Evolutionary conservation across 2,888 invertebrate species (phyloP).

Genomic region (Griposia aprilina): DNA sequence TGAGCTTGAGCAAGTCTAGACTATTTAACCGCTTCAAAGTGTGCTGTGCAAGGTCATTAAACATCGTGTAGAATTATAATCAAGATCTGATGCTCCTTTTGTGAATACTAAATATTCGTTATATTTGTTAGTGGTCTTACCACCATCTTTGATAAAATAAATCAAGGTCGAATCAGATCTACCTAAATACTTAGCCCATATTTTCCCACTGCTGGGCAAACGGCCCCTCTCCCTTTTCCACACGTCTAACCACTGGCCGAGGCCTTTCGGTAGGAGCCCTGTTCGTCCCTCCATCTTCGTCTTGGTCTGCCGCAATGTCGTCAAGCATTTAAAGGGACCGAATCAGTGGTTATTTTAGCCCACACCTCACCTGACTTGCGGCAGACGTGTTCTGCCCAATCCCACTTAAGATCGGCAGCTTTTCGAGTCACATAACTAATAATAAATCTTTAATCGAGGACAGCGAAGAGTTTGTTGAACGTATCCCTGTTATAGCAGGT

Average conservation of each 20-base stretch:
- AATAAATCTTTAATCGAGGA: not conserved
- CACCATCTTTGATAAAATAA: not conserved
- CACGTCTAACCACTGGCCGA: not conserved
- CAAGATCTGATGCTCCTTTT: not conserved
- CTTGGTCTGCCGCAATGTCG: not conserved
- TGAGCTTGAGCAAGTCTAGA: conserved; percentile 37
- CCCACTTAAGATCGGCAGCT: not conserved
- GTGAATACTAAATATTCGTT: not conserved
- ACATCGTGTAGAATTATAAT: not conserved
- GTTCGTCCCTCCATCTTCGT: not conserved
- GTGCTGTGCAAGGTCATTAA: conserved; percentile 23
- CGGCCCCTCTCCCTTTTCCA: not conserved
- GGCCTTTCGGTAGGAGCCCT: not conserved
- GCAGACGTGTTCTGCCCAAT: not conserved
- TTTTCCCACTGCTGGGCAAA: not conserved
- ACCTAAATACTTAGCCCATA: not conserved
- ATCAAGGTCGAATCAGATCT: not conserved
- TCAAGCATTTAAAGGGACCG: not conserved
- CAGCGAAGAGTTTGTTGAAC: not conserved
- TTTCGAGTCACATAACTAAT: not conserved
- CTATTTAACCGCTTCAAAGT: conserved; percentile 10
- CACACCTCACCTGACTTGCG: not conserved
- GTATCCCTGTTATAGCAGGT: not conserved
- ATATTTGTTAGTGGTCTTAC: not conserved
- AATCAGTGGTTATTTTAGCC: not conserved